Evolutionary conservation across 1,140 invertebrate genomes (phyloP).

Genomic region (Lysiphlebus fabarum): DNA sequence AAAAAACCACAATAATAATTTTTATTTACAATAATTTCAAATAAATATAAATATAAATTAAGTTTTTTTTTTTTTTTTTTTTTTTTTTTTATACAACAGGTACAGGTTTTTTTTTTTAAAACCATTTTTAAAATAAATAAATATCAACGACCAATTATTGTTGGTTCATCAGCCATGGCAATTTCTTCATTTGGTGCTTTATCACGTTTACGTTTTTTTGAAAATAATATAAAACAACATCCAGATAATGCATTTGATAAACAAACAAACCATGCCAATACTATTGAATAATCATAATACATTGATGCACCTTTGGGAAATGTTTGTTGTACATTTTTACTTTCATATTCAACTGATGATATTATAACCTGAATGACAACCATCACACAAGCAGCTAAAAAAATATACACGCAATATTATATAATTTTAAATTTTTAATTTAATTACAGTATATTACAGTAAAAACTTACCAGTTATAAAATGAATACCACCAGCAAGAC

Average conservation of each 20-base stretch:
- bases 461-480: conserved; percentile 74
- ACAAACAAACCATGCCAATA: conserved; percentile 78
- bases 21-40: too few species aligned
- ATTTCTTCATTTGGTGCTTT: conserved; percentile 75
- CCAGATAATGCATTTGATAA: conserved; percentile 68
- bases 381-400: conserved; percentile 66
- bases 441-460: conserved; percentile 32
- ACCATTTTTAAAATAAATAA: background rate
- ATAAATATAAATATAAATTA: too few species aligned
- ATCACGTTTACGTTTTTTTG: conserved; percentile 77
- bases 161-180: conserved; percentile 80
- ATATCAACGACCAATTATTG: conserved; percentile 74
- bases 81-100: too few species aligned
- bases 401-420: too few species aligned
- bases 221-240: conserved; percentile 73
- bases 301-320: conserved; percentile 66
- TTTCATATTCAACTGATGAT: conserved; percentile 69
- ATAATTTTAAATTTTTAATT: too few species aligned
- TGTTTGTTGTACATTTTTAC: conserved; percentile 62
- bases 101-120: too few species aligned
- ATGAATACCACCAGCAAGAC: conserved; percentile 79
- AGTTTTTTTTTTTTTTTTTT: too few species aligned
- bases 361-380: conserved; percentile 79
- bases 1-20: too few species aligned
- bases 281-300: conserved; percentile 71